Conservation (phyloP, 2,888 invertebrate genomes). For the Chaetogeoica ovagalla region DNA sequence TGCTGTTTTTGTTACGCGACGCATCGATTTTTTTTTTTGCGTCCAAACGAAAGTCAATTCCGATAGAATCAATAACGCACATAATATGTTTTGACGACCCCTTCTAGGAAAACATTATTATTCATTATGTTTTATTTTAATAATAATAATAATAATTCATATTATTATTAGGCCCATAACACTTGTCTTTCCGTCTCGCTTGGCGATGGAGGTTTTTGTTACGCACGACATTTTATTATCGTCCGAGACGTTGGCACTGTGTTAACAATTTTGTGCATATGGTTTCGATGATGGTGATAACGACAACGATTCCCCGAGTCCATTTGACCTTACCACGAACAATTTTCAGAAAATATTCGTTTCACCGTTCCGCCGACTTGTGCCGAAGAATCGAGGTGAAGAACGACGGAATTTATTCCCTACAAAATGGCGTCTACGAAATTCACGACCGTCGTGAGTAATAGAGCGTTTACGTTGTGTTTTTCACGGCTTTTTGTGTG, state of each 20-base stretch:
- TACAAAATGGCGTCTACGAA: constrained; percentile 39
- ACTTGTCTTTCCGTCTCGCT: too few species aligned
- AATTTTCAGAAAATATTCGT: not conserved
- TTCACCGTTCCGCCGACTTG: not conserved
- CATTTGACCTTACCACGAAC: constrained; percentile 29
- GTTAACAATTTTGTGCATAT: constrained; percentile 6
- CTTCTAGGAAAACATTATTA: too few species aligned
- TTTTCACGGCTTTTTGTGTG: not conserved
- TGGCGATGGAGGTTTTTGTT: too few species aligned
- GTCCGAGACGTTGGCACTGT: constrained; percentile 2
- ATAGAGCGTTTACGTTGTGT: not conserved
- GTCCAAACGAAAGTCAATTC: too few species aligned
- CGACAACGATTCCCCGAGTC: not conserved
- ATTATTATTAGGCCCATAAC: too few species aligned
- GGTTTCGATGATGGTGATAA: constrained; percentile 20
- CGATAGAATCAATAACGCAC: too few species aligned
- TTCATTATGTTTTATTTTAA: too few species aligned
- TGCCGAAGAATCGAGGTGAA: not conserved
- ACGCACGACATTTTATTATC: not conserved
- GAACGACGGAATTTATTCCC: not conserved
- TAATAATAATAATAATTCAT: too few species aligned
- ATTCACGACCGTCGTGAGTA: constrained; percentile 32
- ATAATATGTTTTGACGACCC: too few species aligned
- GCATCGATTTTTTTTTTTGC: too few species aligned
- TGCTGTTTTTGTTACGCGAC: too few species aligned